Base-by-base conservation (phyloP, 2,113 vertebrate genomes). In the Machaerirhynchus nigripectus region DNA sequence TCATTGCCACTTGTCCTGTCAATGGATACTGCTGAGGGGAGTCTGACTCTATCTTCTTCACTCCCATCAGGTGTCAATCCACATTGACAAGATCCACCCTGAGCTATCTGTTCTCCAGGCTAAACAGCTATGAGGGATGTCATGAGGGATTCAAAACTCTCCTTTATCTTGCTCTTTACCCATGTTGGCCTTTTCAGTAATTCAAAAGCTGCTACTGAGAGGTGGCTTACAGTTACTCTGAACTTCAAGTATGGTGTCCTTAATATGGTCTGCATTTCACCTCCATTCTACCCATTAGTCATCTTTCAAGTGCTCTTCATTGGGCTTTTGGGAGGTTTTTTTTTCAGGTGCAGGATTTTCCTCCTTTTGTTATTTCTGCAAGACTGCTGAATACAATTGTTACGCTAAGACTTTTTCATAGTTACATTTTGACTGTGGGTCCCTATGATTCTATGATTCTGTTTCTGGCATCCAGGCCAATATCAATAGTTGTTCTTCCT, bases 281-380 rank as follows among this genome's bases (percentile, higher is more conserved):
- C 42, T 78, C 21, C 11, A 10, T 12, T 69, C 56, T 70, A 39
- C 7, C 5, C 10, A 46, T 68, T 22, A 60, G 31, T 47, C 18
- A 59, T 71, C 65, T 64, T 80, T 73, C 39, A 84, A 84, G 24
- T 50, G 28, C 10, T 87, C 12, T 88, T 53, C 37, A 55, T 23
- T 69, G 16, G 27, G 31, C 4, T 11, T 76, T 42, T 57, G 4
- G 9, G 8, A 22, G 6, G 0, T 2, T 14, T 46, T 28, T 63
- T 73, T 61, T 49, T n/a, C n/a, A 21, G 27, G 28, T 65, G 39
- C 9, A 63, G 37, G 31, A n/a, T 87, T 84, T 92, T 90, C 46
- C 31, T 69, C 10, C 9, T 44, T 69, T 70, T 90, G 33, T 67
- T 9, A 67, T 53, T 88, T 71, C 52, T 92, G 17, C 22, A 71